Evolutionary conservation across 2,797 vertebrate genomes (phyloP), one percentile per base, ranked within the genome.

Genomic region (Periparus ater): DNA sequence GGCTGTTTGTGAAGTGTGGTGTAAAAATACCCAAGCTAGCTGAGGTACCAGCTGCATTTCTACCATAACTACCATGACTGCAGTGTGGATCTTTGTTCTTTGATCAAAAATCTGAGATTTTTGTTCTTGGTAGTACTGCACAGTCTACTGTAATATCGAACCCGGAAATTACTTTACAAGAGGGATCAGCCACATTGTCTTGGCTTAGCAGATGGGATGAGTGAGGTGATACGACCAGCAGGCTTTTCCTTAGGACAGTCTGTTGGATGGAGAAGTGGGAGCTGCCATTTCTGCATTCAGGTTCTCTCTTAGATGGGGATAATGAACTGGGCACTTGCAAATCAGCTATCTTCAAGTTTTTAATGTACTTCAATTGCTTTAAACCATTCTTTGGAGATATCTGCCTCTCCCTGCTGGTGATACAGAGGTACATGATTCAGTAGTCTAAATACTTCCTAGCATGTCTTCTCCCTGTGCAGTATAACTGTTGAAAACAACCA

Each of bases 191-290:
- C 27, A 36, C 6, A 4, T 38, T 81, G 45, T 62, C 45, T 71
- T 89, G 60, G 40, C 13, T 61, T 79, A 73, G 36, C 20, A 85
- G 32, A n/a, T 36, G 9, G 29, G 34, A 38, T 13, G 26, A 62
- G 5, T 21, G 47, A 44, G n/a, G 10, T 0, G 0, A 4, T 62
- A 58, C 29, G 22, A 57, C 0, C 7, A 30, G 8, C 4, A 15
- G 7, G 1, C 8, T 75, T 74, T 83, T 80, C 26, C 13, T 53
- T 42, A 50, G 15, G 19, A 27, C 11, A 38, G 8, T 26, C 20
- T 72, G 8, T 44, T 77, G 22, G 19, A 44, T 7, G 21, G 36
- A 51, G 36, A 89, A 54, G 12, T 20, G 14, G 25, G 30, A 20
- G 20, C 27, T 54, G 17, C 13, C 2, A 0, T 29, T 11, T 88